phyloP scores from a whole-genome alignment of 1,140 invertebrate species.

The Sitobion miscanthi region DNA sequence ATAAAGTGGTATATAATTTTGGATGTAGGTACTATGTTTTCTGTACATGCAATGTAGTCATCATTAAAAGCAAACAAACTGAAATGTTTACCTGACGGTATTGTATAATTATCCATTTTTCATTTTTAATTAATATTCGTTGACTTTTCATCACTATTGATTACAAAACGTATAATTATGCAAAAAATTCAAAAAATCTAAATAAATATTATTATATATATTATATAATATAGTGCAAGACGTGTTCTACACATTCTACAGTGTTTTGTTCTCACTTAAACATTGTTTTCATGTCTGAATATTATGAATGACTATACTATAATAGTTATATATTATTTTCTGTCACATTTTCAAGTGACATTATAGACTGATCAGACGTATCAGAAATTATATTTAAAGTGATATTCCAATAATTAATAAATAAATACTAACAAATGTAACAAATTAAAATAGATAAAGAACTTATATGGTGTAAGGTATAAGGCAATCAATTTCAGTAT shows the following conservation, averaged over 20 bases:
- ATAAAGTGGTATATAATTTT: background rate
- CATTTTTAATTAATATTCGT: constrained; percentile 13
- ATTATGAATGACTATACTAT: background rate
- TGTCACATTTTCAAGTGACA: background rate
- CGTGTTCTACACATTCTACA: background rate
- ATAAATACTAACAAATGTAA: too few species aligned
- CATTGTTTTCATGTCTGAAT: background rate
- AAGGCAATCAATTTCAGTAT: too few species aligned
- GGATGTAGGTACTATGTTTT: background rate
- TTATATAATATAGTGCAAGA: too few species aligned
- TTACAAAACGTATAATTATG: background rate
- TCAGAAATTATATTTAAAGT: too few species aligned
- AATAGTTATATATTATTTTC: background rate
- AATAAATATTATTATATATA: background rate
- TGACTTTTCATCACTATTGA: background rate
- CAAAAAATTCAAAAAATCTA: background rate
- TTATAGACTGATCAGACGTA: too few species aligned
- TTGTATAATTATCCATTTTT: background rate
- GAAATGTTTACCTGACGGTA: background rate
- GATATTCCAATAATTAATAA: too few species aligned
- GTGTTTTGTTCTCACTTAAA: background rate
- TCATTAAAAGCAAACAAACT: background rate
- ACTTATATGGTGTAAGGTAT: too few species aligned
- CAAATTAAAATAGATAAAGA: too few species aligned
- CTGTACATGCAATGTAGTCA: constrained; percentile 15